These are phyloP conservation scores for Platysternon megacephalum DNA, from an alignment of 2,113 vertebrate species.

Conservation along the genomic window DNA sequence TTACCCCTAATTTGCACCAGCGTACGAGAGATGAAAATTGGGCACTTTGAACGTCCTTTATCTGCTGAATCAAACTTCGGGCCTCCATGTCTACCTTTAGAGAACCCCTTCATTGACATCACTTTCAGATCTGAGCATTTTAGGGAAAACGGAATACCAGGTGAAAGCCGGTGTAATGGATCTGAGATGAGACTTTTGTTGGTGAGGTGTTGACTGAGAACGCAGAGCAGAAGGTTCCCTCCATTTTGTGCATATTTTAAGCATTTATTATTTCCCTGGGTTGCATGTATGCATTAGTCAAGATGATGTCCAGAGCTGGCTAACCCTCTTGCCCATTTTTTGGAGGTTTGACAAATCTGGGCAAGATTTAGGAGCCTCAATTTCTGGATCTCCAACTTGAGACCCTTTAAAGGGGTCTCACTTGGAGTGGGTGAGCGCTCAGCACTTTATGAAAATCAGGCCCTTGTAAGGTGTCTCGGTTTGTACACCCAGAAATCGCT, in stretches of 20 bases:
- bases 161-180: not conserved
- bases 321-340: not conserved
- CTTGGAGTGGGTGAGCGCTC: not conserved
- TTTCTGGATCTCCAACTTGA: not conserved
- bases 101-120: not conserved
- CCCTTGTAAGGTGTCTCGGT: accelerated
- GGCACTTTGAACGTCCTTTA: not conserved
- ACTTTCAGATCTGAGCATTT: not conserved
- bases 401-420: not conserved
- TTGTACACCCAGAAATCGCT: not conserved
- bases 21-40: not conserved
- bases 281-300: not conserved
- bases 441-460: not conserved
- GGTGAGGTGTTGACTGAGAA: not conserved
- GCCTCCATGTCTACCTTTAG: not conserved
- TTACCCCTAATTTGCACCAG: not conserved
- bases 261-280: not conserved
- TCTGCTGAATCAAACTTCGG: not conserved
- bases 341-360: not conserved
- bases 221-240: not conserved
- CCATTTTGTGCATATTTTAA: not conserved
- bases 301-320: not conserved
- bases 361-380: not conserved
- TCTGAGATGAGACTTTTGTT: not conserved
- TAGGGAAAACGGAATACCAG: not conserved